Conservation (phyloP, 2,888 invertebrate genomes). For the Drosophila rellima region DNA sequence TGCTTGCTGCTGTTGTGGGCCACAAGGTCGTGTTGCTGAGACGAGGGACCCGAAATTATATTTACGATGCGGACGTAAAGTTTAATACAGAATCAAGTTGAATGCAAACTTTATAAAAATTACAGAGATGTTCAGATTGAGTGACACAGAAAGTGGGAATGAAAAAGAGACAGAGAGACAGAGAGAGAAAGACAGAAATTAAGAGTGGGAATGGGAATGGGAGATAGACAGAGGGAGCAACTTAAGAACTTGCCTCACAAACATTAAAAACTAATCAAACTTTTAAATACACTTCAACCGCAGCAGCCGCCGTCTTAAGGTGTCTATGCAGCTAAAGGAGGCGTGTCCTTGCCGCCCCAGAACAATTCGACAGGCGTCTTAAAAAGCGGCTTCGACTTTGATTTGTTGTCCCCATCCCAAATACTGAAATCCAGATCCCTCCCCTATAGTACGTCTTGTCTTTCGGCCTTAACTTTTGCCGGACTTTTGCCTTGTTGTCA, state of each 20-base stretch:
- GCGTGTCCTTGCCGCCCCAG: conserved; percentile 33
- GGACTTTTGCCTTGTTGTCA: conserved; percentile 81
- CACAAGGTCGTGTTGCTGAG: conserved; percentile 1
- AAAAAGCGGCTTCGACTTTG: conserved; percentile 74
- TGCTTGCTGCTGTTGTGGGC: background rate
- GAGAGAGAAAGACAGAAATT: background rate
- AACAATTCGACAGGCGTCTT: conserved; percentile 79
- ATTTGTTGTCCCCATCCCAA: conserved; percentile 66
- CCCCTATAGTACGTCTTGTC: conserved; percentile 28
- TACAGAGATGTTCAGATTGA: conserved; percentile 20
- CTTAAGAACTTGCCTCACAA: conserved; percentile 60
- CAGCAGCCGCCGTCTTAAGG: conserved; percentile 65
- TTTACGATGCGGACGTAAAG: conserved; percentile 39
- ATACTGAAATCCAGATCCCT: background rate
- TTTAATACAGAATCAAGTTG: conserved; percentile 31
- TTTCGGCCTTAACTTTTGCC: conserved; percentile 75
- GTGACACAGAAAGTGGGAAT: background rate
- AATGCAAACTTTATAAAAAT: conserved; percentile 61
- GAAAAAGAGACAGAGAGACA: conserved; percentile 4
- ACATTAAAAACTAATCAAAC: conserved; percentile 82
- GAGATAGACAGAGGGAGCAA: conserved; percentile 15
- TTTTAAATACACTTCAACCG: conserved; percentile 83
- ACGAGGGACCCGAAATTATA: conserved; percentile 15
- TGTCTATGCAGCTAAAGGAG: conserved; percentile 57
- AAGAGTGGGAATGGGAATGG: background rate